Conservation (phyloP, 1,140 invertebrate species). For the Platyura marginata region DNA sequence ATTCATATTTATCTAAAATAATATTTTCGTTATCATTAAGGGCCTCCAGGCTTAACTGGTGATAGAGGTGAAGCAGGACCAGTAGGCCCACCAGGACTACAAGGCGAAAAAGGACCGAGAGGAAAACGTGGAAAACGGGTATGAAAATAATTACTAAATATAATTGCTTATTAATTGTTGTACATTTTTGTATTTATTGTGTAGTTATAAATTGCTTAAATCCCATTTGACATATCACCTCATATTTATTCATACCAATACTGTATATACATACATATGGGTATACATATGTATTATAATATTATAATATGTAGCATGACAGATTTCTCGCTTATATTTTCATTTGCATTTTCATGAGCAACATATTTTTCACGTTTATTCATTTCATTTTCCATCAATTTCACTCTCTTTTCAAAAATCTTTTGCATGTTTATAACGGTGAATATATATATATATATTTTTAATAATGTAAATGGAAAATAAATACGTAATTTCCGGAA, state of each 20-base stretch:
- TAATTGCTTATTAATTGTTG: too few species aligned
- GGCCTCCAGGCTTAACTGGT: constrained; percentile 56
- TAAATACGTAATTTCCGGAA: not conserved
- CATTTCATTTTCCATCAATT: not conserved
- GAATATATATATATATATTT: not conserved
- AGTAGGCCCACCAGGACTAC: constrained; percentile 60
- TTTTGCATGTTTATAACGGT: too few species aligned
- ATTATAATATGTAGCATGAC: too few species aligned
- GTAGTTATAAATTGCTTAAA: too few species aligned
- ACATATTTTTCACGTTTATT: not conserved
- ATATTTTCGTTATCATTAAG: too few species aligned
- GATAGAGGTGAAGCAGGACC: constrained; percentile 69
- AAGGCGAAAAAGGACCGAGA: constrained; percentile 37
- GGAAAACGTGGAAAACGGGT: constrained; percentile 58
- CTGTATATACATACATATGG: too few species aligned
- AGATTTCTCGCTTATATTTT: too few species aligned
- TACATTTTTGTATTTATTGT: too few species aligned
- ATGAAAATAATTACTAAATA: too few species aligned
- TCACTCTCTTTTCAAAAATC: not conserved
- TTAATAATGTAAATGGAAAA: not conserved
- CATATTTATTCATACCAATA: too few species aligned
- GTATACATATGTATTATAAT: too few species aligned
- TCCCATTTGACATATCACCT: too few species aligned
- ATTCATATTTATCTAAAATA: not conserved
- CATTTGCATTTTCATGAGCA: not conserved